A percentile compares a stretch with the other conserved stretches of the same genome.
phyloP scores from a whole-genome alignment of 2,113 vertebrate genomes.

The Tylochromis polylepis region DNA sequence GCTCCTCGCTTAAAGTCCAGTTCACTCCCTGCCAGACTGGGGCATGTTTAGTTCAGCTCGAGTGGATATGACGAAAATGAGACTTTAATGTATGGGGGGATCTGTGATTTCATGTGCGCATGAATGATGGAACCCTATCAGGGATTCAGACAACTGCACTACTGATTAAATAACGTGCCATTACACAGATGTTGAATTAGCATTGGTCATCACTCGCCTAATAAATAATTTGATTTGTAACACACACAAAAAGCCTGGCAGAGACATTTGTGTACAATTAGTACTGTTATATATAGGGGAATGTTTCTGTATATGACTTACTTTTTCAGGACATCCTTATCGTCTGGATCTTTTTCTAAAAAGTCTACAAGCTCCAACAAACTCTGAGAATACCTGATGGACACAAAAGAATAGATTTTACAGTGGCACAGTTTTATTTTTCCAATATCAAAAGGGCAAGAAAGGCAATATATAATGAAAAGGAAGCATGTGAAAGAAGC shows the following conservation, averaged over 20 bases:
- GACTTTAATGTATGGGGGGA: background rate
- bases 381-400: slow-evolving; percentile 82
- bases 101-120: background rate
- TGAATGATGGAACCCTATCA: accelerated
- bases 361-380: slow-evolving; percentile 91
- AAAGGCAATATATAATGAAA: background rate
- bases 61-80: background rate
- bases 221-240: background rate
- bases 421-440: background rate
- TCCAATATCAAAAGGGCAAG: background rate
- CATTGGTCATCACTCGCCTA: background rate
- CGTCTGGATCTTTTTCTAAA: slow-evolving; percentile 82
- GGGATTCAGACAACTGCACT: background rate
- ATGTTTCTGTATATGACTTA: slow-evolving; percentile 64
- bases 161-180: background rate
- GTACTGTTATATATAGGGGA: background rate
- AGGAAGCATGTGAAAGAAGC: background rate
- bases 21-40: background rate
- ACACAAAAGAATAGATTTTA: background rate
- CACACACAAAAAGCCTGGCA: background rate
- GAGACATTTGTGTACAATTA: background rate
- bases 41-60: background rate
- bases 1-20: background rate
- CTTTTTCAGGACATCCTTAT: slow-evolving; percentile 84
- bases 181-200: background rate